Percentiles rank a stretch among this genome's conserved stretches.
Evolutionary conservation across 2,797 vertebrate genomes (phyloP).

Genomic region (Silurus aristotelis): DNA sequence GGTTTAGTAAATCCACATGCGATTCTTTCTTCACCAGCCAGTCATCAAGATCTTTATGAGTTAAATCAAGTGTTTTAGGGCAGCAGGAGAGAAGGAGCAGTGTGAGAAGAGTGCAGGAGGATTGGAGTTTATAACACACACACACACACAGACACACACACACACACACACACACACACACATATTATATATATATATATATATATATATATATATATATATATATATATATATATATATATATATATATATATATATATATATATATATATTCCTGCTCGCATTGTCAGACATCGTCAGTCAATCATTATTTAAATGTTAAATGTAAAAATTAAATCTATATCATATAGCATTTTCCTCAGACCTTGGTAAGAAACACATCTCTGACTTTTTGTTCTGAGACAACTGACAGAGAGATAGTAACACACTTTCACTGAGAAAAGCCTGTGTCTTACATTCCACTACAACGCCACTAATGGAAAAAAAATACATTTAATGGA

Average conservation of each 20-base stretch:
- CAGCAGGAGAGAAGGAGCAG: background rate
- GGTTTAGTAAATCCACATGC: slow-evolving; percentile 4
- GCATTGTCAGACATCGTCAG: background rate
- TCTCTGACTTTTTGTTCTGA: slow-evolving; percentile 50
- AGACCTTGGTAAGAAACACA: slow-evolving; percentile 49
- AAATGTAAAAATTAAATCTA: too few relatives aligned
- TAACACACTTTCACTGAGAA: slow-evolving; percentile 49
- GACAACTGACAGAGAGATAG: slow-evolving; percentile 59
- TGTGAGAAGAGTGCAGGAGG: background rate
- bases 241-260: too few relatives aligned
- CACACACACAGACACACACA: too few relatives aligned
- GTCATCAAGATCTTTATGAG: slow-evolving; percentile 21
- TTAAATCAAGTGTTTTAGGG: slow-evolving; percentile 34
- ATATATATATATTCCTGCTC: slow-evolving; percentile 11
- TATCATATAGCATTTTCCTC: slow-evolving; percentile 32
- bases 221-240: too few relatives aligned
- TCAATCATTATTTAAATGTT: background rate
- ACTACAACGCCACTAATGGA: slow-evolving; percentile 1
- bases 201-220: too few relatives aligned
- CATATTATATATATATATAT: too few relatives aligned
- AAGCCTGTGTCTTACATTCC: background rate
- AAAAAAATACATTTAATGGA: background rate
- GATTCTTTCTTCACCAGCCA: slow-evolving; percentile 31
- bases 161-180: too few relatives aligned
- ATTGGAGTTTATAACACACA: too few relatives aligned